Base-by-base conservation (phyloP, 1,140 invertebrate genomes). In the Polyergus mexicanus region DNA sequence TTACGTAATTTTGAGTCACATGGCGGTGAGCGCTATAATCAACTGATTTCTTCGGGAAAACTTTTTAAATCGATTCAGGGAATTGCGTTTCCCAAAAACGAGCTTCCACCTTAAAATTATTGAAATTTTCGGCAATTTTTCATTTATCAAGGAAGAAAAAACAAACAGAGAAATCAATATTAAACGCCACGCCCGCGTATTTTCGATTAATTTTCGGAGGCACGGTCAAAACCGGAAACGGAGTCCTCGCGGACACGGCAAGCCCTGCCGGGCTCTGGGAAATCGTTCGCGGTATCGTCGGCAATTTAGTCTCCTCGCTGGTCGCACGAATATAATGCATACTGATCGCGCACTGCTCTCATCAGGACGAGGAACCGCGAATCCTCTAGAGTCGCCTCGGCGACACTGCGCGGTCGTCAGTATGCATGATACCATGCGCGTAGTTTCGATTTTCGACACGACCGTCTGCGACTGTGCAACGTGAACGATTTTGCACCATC, bases 371-470 rank as follows among this genome's bases (percentile, higher is more conserved):
- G 19, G 4, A 83, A 13, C 25, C 38, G 56, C 38, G 38, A 22
- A 38, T 68, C 25, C 41, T 58, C 68, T 32, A 35, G 28, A 25
- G 22, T 72, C 54, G 68, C 28, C 54, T 25, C 78, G 54, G n/a
- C 13, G 54, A 28, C 66, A 83, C 78, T 47, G 68, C 69, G 78
- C 60, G 68, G 28, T 47, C 74, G 85, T 62, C 74, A 72, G 69
- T 84, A 62, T 84, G 47, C 74, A 63, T 1, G 58, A 74, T 44
- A 84, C 63, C 88, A 28, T 51, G 10, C 28, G 32, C 74, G 80
- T 71, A 88, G 38, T 68, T 90, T 90, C 89, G 89, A 90, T 90
- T 84, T 90, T 90, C 86, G n/a, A n/a, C 63, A 41, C 68, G 16
- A 28, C 51, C 77, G 62, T 81, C 84, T 84, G 89, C 89, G 89